phyloP scores from a whole-genome alignment of 2,888 invertebrate species.

The Melipona bicolor region DNA sequence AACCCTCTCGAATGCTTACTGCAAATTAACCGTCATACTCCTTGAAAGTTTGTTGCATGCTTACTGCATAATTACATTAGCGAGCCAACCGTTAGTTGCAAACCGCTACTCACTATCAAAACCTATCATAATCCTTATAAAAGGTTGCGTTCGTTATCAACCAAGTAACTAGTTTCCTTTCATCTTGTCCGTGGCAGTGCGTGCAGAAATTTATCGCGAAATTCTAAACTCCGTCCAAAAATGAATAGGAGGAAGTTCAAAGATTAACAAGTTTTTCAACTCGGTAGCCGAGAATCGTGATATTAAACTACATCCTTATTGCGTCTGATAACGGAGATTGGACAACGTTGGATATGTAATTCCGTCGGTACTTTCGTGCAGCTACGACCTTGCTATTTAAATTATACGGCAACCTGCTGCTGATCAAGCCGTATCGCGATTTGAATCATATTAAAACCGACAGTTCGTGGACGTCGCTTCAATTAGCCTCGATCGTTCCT shows the following conservation, averaged over 20 bases:
- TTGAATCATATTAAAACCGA: conserved; percentile 10
- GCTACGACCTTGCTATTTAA: neutral
- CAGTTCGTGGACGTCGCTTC: neutral
- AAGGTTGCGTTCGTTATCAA: neutral
- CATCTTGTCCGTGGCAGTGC: neutral
- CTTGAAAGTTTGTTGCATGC: neutral
- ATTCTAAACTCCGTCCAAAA: neutral
- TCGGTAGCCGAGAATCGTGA: neutral
- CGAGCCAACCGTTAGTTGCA: neutral
- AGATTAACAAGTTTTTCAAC: neutral
- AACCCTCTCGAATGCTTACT: neutral
- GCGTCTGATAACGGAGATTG: neutral
- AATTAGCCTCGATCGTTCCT: neutral
- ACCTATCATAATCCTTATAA: neutral
- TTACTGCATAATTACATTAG: neutral
- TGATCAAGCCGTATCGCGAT: neutral
- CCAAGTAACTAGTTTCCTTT: neutral
- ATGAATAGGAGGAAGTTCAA: no score
- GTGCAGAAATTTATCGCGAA: neutral
- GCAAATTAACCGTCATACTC: neutral
- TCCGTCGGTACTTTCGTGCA: neutral
- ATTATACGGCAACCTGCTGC: no score
- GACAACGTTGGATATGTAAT: neutral
- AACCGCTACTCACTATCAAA: neutral
- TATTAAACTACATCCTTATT: neutral